Percentiles rank a stretch among this genome's conserved stretches.
Evolutionary conservation across 2,113 vertebrate genomes (phyloP).

Genomic region (Lamprotornis superbus): DNA sequence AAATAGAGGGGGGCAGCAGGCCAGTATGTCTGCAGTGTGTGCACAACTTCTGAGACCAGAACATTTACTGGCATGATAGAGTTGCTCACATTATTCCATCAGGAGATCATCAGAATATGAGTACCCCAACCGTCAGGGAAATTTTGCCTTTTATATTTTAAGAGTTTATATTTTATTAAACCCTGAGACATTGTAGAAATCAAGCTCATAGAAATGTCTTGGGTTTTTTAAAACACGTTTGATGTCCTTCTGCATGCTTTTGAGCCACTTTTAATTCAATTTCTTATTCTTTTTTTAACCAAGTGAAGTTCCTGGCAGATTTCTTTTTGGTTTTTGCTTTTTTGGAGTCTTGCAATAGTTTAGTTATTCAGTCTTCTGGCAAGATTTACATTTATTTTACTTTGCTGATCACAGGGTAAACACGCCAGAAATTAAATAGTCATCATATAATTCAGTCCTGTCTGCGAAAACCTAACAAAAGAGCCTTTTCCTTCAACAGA

Average conservation of each 20-base stretch:
- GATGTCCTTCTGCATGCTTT: neutral
- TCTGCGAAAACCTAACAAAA: neutral
- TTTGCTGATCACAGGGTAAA: neutral
- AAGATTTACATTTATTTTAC: constrained; percentile 21
- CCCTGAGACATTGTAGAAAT: neutral
- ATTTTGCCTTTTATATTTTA: neutral
- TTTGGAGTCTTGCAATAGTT: neutral
- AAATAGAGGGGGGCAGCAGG: neutral
- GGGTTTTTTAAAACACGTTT: neutral
- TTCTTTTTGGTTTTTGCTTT: neutral
- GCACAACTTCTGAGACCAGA: neutral
- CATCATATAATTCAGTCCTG: neutral
- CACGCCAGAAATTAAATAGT: neutral
- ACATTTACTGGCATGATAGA: neutral
- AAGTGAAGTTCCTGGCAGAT: neutral
- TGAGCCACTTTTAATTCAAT: neutral
- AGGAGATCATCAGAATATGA: neutral
- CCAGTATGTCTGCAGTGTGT: neutral
- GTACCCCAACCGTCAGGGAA: neutral
- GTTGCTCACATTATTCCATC: neutral
- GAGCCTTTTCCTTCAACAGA: constrained; percentile 1
- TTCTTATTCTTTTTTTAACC: neutral
- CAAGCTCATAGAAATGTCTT: neutral
- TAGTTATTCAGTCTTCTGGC: neutral
- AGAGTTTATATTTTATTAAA: neutral